Evolutionary conservation across 1,140 invertebrate species (phyloP).

Genomic region (Trinorchestia longiramus): DNA sequence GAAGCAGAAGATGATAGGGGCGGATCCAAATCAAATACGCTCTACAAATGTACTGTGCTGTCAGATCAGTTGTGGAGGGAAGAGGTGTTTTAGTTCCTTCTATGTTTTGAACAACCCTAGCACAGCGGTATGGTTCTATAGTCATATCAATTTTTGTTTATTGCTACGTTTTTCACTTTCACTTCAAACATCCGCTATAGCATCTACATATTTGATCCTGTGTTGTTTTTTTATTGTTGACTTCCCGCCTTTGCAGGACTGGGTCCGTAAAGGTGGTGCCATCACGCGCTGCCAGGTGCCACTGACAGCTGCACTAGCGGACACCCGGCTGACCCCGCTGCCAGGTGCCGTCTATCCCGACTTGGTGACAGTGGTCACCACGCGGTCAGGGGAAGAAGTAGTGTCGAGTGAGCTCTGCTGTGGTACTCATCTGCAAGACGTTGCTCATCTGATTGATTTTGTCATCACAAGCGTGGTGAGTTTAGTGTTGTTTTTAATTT

Average conservation of each 20-base stretch:
- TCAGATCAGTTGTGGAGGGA: too few relatives aligned
- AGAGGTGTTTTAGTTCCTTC: background rate
- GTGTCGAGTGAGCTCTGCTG: conserved; percentile 28
- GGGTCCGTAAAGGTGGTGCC: background rate
- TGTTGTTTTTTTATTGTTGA: background rate
- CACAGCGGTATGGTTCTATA: too few relatives aligned
- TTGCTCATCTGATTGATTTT: conserved; percentile 15
- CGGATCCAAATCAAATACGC: background rate
- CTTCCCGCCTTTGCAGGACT: background rate
- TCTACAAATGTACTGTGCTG: background rate
- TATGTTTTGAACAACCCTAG: background rate
- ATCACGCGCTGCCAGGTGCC: background rate
- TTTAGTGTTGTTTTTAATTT: background rate
- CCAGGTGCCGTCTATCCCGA: conserved; percentile 15
- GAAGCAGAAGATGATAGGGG: background rate
- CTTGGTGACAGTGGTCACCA: background rate
- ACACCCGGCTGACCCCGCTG: background rate
- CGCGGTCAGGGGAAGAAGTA: background rate
- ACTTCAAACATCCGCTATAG: too few relatives aligned
- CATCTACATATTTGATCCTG: background rate
- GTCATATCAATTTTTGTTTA: background rate
- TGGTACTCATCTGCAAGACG: background rate
- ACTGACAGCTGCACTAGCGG: background rate
- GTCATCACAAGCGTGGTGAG: conserved; percentile 21
- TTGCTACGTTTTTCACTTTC: background rate